Percentiles rank a stretch among this genome's conserved stretches.
Conservation (phyloP, 92 coral and sea anemone species). For the Zoanthus sociatus region DNA sequence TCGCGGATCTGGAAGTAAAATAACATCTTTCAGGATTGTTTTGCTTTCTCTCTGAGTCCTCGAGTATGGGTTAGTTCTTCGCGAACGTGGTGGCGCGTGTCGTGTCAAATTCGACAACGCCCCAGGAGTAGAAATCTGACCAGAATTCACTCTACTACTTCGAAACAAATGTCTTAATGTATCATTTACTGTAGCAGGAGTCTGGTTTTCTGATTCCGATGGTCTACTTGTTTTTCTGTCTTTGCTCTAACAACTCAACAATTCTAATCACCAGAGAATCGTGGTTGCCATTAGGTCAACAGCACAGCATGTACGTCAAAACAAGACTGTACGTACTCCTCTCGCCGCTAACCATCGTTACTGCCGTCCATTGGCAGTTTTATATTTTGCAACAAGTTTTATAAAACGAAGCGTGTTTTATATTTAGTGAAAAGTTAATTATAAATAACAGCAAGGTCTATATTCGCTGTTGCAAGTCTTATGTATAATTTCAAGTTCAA, state of each 20-base stretch:
- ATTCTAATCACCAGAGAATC: not conserved
- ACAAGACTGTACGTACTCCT: not conserved
- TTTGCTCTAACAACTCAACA: not conserved
- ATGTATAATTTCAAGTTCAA: not conserved
- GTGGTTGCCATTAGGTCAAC: not conserved
- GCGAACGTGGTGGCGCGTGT: not conserved
- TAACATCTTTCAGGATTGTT: not conserved
- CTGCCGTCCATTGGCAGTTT: conserved; percentile 8
- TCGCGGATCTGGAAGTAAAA: not conserved
- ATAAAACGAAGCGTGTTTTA: not conserved
- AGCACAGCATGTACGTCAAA: not conserved
- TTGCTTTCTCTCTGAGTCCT: not conserved
- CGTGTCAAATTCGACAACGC: not conserved
- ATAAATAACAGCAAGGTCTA: not conserved
- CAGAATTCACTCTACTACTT: not conserved
- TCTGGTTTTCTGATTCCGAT: not conserved
- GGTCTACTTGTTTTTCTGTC: not conserved
- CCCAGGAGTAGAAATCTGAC: not conserved
- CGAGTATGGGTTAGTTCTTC: not conserved
- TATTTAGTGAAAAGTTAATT: not conserved
- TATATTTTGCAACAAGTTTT: conserved; percentile 7
- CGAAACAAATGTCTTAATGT: not conserved
- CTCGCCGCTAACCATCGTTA: not conserved
- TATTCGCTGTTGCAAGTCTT: not conserved
- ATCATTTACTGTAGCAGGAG: not conserved